Base-by-base conservation (phyloP, 2,888 invertebrate species). In the Lottia gigantea region DNA sequence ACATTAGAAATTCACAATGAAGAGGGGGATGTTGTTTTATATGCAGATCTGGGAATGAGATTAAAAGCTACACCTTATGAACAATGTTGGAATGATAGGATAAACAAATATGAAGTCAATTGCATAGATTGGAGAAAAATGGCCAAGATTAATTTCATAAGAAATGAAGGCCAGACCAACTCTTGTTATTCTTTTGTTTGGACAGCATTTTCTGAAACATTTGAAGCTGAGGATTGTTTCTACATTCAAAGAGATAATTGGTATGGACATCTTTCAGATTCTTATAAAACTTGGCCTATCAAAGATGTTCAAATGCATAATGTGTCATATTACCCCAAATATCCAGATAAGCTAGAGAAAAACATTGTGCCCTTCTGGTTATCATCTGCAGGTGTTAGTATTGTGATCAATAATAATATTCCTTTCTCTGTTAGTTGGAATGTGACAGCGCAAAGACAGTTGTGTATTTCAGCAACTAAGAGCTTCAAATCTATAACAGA, bases 301-400 rank as follows among this genome's bases (percentile, higher is more conserved):
- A 62, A 55, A n/a, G 46, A 70, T 19, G 16, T 66, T 45, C 25
- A 25, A 46, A 64, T 77, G 11, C 63, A 67, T 11, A 46, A 74
- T 23, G 63, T 64, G 6, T 66, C 76, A 1, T 77, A 70, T 65
- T 77, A 76, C 67, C 69, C 63, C n/a, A 71, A 71, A 25, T 77
- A 77, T 62, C 77, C 77, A 0, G 15, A 25, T 2, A 66, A 71
- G 25, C 77, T 76, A 69, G 45, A 66, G 46, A 67, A 68, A 25
- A 76, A 74, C 69, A 66, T 74, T 26, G 73, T 74, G 15, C 77
- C 77, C 19, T 69, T 73, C 64, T 77, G 77, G 77, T 71, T 76
- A 14, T 74, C 73, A 2, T 74, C 74, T 0, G 73, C 74, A 45
- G 76, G 76, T n/a, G 70, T 76, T 46, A 66, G 73, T 25, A 67